These are phyloP conservation scores for Lycorma delicatula DNA, from an alignment of 1,140 invertebrate species.

Conservation along the genomic window DNA sequence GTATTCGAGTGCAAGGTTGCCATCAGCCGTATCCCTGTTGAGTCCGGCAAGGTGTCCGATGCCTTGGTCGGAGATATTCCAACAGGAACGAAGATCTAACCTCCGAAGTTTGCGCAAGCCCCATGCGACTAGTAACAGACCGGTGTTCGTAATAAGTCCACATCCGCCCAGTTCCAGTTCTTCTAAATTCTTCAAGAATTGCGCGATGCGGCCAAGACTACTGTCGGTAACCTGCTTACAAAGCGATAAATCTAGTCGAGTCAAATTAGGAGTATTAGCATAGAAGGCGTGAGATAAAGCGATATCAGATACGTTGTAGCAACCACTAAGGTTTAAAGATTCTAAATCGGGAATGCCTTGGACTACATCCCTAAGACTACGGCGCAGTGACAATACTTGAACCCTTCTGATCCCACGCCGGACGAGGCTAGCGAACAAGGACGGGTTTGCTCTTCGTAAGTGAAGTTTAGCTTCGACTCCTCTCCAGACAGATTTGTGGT, in stretches of 20 bases:
- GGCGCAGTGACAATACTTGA: constrained; percentile 77
- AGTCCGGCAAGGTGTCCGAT: constrained; percentile 77
- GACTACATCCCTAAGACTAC: constrained; percentile 79
- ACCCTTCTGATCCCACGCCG: constrained; percentile 78
- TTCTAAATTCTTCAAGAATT: constrained; percentile 79
- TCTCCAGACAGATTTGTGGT: constrained; percentile 85
- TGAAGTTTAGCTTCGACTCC: constrained; percentile 86
- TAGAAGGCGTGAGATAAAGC: constrained; percentile 74
- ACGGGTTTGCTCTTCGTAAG: constrained; percentile 68
- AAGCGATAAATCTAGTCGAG: constrained; percentile 75
- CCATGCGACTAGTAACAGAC: constrained; percentile 75
- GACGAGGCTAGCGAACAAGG: constrained; percentile 76
- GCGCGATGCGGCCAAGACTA: constrained; percentile 70
- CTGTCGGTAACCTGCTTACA: constrained; percentile 92
- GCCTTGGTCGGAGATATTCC: constrained; percentile 82
- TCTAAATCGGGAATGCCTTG: constrained; percentile 77
- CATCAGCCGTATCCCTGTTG: constrained; percentile 51
- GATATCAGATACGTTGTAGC: constrained; percentile 79
- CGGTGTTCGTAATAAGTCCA: constrained; percentile 79
- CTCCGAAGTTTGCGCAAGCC: constrained; percentile 72
- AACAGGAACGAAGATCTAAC: constrained; percentile 83
- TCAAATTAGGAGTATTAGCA: constrained; percentile 60
- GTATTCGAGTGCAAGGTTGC: constrained; percentile 61
- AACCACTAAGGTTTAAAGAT: constrained; percentile 82
- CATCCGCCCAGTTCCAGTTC: constrained; percentile 83